Base-by-base conservation (phyloP, 2,888 invertebrate genomes). In the Epirrhoe tristata region DNA sequence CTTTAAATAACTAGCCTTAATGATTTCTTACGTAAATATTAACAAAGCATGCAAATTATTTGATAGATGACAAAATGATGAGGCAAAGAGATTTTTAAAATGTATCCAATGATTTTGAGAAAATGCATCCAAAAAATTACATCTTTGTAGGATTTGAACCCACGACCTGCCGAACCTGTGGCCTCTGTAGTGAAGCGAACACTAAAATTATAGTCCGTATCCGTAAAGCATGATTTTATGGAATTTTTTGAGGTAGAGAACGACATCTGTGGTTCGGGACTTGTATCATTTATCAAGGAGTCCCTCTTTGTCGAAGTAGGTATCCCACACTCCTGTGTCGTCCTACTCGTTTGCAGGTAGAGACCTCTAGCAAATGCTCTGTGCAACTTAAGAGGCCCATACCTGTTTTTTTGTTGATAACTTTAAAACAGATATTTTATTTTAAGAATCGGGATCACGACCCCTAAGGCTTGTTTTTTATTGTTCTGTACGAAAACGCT, bases 221-320 rank as follows among this genome's bases (percentile, higher is more conserved):
- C n/a, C n/a, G n/a, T n/a, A n/a, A n/a, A n/a, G n/a, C n/a, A n/a
- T n/a, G n/a, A n/a, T n/a, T n/a, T n/a, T n/a, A 24, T 24, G 24
- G 16, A 12, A 6, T 14, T 48, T 16, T 48, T 48, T 16, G 48
- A 36, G 62, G 52, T 51, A 63, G 54, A 46, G 10, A 64, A 54
- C 60, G 81, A 70, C 80, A 80, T 72, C 81, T 81, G 65, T 51
- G 56, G 51, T 16, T 10, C 6, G 14, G 10, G 36, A 31, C 51
- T 17, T 8, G 73, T 59, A 72, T 60, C 62, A 70, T 62, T 69
- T n/a, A 31, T 32, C 17, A 54, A 57, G 31, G 58, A 64, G 54
- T 4, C 32, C 31, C 50, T 36, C 48, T n/a, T 6, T 32, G 17
- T 36, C 39, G 39, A 16, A 3, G 58, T n/a, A n/a, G n/a, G n/a